These are phyloP conservation scores for Drosophila pseudotalamancana DNA, from an alignment of 2,888 invertebrate species.

Conservation along the genomic window DNA sequence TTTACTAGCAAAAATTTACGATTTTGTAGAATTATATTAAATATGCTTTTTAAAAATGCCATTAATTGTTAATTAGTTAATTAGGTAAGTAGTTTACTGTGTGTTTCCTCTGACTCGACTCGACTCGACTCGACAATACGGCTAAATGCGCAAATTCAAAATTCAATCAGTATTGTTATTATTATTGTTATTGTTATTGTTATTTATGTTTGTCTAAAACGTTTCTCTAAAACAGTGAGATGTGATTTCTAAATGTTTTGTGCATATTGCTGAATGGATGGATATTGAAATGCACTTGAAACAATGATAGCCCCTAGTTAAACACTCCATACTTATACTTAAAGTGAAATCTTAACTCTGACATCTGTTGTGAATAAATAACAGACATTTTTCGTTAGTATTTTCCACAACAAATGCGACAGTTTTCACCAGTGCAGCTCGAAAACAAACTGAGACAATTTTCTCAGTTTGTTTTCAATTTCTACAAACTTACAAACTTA, in stretches of 20 bases:
- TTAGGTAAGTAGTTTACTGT: slow-evolving; percentile 24
- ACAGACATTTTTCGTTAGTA: neutral
- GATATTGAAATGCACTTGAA: slow-evolving; percentile 65
- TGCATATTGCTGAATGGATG: slow-evolving; percentile 55
- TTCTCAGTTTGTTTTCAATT: slow-evolving; percentile 67
- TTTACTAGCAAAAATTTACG: slow-evolving; percentile 76
- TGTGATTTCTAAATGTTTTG: slow-evolving; percentile 46
- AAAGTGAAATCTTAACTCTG: slow-evolving; percentile 5
- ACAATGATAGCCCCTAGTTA: slow-evolving; percentile 22
- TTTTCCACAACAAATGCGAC: slow-evolving; percentile 33
- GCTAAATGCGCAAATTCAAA: slow-evolving; percentile 74
- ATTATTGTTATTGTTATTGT: slow-evolving; percentile 21
- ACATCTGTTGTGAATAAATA: slow-evolving; percentile 19
- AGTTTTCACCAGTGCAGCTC: slow-evolving; percentile 50
- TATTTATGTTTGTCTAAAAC: slow-evolving; percentile 4
- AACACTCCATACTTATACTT: slow-evolving; percentile 25
- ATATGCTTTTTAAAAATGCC: slow-evolving; percentile 62
- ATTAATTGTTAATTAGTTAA: slow-evolving; percentile 36
- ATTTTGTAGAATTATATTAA: slow-evolving; percentile 26
- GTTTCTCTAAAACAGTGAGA: slow-evolving; percentile 49
- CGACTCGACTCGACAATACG: slow-evolving; percentile 62
- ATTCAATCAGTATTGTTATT: slow-evolving; percentile 47
- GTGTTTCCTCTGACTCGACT: slow-evolving; percentile 21
- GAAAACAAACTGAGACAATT: slow-evolving; percentile 63
- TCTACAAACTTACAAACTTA: slow-evolving; percentile 35